These are phyloP conservation scores for Globodera ellingtonae DNA, from an alignment of 1,140 invertebrate species.

Conservation along the genomic window DNA sequence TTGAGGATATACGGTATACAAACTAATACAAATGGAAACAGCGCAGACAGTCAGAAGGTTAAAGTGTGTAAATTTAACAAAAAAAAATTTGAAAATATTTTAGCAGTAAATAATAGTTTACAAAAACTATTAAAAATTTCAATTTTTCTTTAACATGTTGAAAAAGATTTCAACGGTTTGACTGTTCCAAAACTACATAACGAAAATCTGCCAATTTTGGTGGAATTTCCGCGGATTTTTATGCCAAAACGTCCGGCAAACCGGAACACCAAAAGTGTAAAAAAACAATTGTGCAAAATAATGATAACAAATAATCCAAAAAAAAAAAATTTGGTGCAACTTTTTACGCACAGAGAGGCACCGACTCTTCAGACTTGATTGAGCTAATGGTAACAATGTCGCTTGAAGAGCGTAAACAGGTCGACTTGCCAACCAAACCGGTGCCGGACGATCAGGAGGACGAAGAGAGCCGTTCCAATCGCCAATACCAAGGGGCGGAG, in stretches of 20 bases:
- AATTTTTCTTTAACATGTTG: background rate
- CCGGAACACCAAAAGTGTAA: no score
- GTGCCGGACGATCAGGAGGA: no score
- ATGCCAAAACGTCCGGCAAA: no score
- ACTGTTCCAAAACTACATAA: background rate
- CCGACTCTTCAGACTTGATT: conserved; percentile 3
- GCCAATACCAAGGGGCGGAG: background rate
- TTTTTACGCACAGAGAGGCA: background rate
- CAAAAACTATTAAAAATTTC: no score
- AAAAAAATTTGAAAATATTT: background rate
- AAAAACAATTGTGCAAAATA: no score
- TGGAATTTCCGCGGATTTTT: no score
- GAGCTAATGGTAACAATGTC: background rate
- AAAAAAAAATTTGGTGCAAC: background rate
- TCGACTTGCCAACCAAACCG: background rate
- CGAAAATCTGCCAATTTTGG: no score
- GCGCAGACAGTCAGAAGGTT: no score
- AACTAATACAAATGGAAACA: no score
- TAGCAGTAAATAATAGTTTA: background rate
- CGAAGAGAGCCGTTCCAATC: background rate
- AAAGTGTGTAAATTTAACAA: no score
- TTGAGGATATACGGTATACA: no score
- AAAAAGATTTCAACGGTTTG: background rate
- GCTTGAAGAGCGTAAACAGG: background rate
- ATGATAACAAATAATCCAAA: background rate